A percentile compares a stretch with the other conserved stretches of the same genome.
phyloP scores from a whole-genome alignment of 2,797 vertebrate species.

The Fistularia commersonii region DNA sequence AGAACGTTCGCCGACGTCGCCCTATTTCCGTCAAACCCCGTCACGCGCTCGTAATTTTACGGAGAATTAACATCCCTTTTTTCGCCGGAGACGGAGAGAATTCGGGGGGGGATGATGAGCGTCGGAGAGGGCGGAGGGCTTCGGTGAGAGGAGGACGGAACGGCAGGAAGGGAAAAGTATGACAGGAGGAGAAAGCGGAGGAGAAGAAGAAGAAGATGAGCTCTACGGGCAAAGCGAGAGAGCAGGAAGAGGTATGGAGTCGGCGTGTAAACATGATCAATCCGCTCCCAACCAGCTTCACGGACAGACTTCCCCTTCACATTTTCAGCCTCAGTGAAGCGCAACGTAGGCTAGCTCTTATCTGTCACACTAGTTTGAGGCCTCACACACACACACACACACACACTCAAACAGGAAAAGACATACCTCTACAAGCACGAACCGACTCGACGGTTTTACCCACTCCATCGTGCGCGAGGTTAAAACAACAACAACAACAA shows the following conservation, averaged over 20 bases:
- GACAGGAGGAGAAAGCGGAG: constrained; percentile 31
- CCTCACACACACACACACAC: constrained; percentile 18
- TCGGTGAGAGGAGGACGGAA: constrained; percentile 16
- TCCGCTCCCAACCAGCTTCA: constrained; percentile 67
- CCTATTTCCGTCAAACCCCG: too few relatives aligned
- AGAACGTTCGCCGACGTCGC: too few relatives aligned
- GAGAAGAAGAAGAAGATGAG: constrained; percentile 40
- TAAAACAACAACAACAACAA: neutral
- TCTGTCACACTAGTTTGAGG: constrained; percentile 64
- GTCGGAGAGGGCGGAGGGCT: constrained; percentile 17
- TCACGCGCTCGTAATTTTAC: too few relatives aligned
- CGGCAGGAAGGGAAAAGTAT: constrained; percentile 28
- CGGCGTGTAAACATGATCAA: constrained; percentile 73
- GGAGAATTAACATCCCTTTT: too few relatives aligned
- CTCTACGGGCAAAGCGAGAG: constrained; percentile 26
- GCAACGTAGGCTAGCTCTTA: constrained; percentile 60
- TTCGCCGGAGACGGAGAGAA: too few relatives aligned
- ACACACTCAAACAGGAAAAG: constrained; percentile 20
- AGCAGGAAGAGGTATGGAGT: constrained; percentile 48
- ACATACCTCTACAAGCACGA: constrained; percentile 1
- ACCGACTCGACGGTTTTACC: too few relatives aligned
- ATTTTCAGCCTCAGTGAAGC: constrained; percentile 76
- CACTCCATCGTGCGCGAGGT: too few relatives aligned
- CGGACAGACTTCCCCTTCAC: constrained; percentile 67
- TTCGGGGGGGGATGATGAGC: too few relatives aligned